A percentile compares a stretch with the other conserved stretches of the same genome.
Conservation (phyloP, 2,113 vertebrate genomes). For the Cnemophilus loriae region DNA sequence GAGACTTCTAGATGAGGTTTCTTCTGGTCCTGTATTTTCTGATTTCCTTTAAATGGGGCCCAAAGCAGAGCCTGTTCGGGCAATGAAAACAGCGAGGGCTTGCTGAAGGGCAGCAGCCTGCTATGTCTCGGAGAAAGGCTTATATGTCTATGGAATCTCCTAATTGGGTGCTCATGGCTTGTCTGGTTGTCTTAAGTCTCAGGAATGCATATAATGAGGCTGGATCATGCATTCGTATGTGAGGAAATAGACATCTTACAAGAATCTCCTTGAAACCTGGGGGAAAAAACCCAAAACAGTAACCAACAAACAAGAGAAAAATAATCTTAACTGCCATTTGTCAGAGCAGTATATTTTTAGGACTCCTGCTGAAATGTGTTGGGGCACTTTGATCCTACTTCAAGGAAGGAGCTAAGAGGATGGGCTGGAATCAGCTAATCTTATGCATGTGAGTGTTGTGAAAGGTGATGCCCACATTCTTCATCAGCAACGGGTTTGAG, state of each 20-base stretch:
- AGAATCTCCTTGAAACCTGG: not conserved
- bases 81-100: not conserved
- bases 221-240: not conserved
- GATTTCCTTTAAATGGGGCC: not conserved
- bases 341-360: not conserved
- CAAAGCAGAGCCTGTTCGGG: not conserved
- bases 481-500: rapidly evolving
- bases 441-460: not conserved
- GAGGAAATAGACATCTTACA: not conserved
- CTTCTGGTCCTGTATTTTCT: not conserved
- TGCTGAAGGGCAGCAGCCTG: not conserved
- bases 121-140: not conserved
- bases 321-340: not conserved
- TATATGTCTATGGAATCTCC: not conserved
- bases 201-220: not conserved
- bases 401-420: not conserved
- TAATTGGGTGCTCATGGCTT: not conserved
- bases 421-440: not conserved
- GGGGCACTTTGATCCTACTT: not conserved
- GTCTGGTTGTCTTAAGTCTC: not conserved
- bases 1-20: not conserved
- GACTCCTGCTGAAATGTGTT: not conserved
- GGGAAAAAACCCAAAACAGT: not conserved
- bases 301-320: not conserved
- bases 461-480: not conserved